phyloP scores from a whole-genome alignment of 30 jellyfish, hydroid and myxozoan species.

The Cassiopea xamachana region DNA sequence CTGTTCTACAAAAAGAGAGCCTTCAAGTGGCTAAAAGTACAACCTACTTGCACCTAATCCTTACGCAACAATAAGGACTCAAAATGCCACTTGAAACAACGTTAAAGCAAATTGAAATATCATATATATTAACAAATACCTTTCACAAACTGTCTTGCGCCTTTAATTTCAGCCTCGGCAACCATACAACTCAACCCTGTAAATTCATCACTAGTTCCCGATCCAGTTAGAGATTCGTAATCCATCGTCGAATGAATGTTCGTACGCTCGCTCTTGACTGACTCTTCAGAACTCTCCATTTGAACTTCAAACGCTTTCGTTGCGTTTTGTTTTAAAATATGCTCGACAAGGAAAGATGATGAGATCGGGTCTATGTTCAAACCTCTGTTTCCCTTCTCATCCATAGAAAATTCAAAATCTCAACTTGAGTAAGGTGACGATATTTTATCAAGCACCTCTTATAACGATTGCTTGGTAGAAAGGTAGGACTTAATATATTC shows the following conservation, averaged over 20 bases:
- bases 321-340: slow-evolving; percentile 77
- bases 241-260: slow-evolving; percentile 33
- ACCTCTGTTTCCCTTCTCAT: slow-evolving; percentile 59
- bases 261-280: slow-evolving; percentile 31
- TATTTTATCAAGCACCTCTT: slow-evolving; percentile 55
- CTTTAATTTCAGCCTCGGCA: slow-evolving; percentile 98
- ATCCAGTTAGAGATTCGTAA: slow-evolving; percentile 47
- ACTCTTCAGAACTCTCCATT: slow-evolving; percentile 70
- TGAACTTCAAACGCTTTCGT: slow-evolving; percentile 60
- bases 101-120: not conserved
- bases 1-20: not conserved
- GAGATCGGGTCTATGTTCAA: slow-evolving; percentile 84
- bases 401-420: slow-evolving; percentile 73
- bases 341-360: slow-evolving; percentile 93
- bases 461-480: slow-evolving; percentile 37
- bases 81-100: slow-evolving; percentile 10
- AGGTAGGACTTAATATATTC: not conserved
- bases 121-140: slow-evolving; percentile 4
- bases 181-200: slow-evolving; percentile 95
- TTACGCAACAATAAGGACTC: not conserved
- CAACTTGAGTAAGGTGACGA: slow-evolving; percentile 61
- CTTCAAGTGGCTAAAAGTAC: not conserved
- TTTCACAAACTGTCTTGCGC: slow-evolving; percentile 66
- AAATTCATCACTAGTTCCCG: slow-evolving; percentile 45
- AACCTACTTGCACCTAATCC: not conserved